These are phyloP conservation scores for Megalurothrips usitatus DNA, from an alignment of 2,888 invertebrate genomes.

Conservation along the genomic window DNA sequence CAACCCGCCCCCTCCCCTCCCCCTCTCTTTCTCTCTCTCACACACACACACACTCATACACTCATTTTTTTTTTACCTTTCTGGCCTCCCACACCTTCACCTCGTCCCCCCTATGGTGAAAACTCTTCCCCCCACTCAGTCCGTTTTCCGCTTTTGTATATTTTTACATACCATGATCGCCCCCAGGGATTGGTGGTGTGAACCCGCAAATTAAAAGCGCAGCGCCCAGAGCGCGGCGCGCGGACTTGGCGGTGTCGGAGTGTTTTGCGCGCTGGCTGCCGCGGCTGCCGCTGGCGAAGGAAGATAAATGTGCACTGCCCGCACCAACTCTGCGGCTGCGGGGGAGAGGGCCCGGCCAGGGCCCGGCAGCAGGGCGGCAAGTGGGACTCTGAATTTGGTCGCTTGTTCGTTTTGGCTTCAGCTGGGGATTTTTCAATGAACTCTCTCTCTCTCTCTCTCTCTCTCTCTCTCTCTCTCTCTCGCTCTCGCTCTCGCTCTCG, in stretches of 20 bases:
- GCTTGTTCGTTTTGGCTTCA: not conserved
- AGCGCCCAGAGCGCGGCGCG: not conserved
- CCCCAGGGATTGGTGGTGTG: conserved; percentile 20
- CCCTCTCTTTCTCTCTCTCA: not conserved
- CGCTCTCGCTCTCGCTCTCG: too few species aligned
- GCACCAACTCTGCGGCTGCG: not conserved
- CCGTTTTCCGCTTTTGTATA: not conserved
- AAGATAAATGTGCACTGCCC: conserved; percentile 6
- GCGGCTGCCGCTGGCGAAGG: not conserved
- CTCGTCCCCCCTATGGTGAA: not conserved
- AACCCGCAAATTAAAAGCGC: not conserved
- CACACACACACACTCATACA: too few species aligned
- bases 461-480: too few species aligned
- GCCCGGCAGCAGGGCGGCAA: not conserved
- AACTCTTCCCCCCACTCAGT: not conserved
- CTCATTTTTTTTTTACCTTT: not conserved
- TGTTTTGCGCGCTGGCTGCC: not conserved
- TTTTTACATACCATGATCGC: conserved; percentile 12
- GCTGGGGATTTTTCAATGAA: not conserved
- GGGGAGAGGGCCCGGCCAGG: not conserved
- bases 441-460: not conserved
- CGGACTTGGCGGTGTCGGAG: not conserved
- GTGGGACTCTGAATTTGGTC: not conserved
- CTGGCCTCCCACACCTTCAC: not conserved
- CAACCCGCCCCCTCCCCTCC: not conserved